These are phyloP conservation scores for Dichetophora obliterata DNA, from an alignment of 2,888 invertebrate genomes.

Conservation along the genomic window DNA sequence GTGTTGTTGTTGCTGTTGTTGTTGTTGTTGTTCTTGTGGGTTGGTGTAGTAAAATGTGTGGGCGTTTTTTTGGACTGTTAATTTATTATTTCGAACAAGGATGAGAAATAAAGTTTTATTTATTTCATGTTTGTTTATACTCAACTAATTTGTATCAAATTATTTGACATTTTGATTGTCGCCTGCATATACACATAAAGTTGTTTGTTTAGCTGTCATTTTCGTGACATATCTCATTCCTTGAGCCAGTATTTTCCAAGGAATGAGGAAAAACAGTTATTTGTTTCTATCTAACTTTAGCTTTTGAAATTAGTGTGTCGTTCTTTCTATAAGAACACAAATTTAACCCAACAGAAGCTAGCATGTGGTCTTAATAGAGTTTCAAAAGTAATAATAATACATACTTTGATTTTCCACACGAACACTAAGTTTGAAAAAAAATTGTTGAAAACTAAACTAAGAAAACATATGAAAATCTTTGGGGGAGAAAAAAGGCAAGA, in stretches of 20 bases:
- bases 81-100: constrained; percentile 33
- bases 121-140: constrained; percentile 19
- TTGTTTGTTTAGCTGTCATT: constrained; percentile 35
- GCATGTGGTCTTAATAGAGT: too few species aligned
- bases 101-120: not conserved
- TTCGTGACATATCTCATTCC: constrained; percentile 14
- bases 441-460: not conserved
- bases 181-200: constrained; percentile 39
- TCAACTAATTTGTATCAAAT: constrained; percentile 49
- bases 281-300: too few species aligned
- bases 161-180: constrained; percentile 47
- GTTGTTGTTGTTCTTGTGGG: too few species aligned
- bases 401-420: too few species aligned
- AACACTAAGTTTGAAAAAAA: not conserved
- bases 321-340: too few species aligned
- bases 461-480: not conserved
- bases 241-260: not conserved
- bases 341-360: too few species aligned
- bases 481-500: not conserved
- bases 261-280: too few species aligned
- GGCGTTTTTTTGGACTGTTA: constrained; percentile 11
- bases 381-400: too few species aligned
- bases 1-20: too few species aligned
- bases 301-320: too few species aligned
- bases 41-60: too few species aligned